Conservation (phyloP, 2,888 invertebrate genomes). For the Tinea semifulvella region DNA sequence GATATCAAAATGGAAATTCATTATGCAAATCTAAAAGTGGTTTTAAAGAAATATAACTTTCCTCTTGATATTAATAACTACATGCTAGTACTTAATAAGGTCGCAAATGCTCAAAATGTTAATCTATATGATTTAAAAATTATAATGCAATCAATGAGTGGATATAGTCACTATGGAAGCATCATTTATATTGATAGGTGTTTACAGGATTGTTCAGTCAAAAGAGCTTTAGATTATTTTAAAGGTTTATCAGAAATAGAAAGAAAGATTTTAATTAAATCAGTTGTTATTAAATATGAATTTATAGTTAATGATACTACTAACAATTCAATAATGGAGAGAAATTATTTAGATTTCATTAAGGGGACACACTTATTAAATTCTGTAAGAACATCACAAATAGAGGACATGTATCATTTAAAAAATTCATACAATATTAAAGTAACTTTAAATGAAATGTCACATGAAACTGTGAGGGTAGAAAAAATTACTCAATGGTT, state of each 20-base stretch:
- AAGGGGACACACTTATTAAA: conserved; percentile 42
- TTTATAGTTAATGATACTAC: conserved; percentile 36
- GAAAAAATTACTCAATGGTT: conserved; percentile 10
- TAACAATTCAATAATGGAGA: conserved; percentile 32
- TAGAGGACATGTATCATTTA: conserved; percentile 48
- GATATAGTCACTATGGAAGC: conserved; percentile 38
- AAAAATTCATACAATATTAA: conserved; percentile 44
- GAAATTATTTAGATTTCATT: conserved; percentile 55
- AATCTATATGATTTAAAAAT: conserved; percentile 45
- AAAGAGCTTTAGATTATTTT: conserved; percentile 44
- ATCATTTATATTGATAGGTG: conserved; percentile 47
- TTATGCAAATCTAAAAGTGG: conserved; percentile 52
- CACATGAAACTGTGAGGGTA: conserved; percentile 26
- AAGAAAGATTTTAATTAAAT: conserved; percentile 38
- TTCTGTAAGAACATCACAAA: conserved; percentile 32
- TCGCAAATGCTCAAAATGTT: conserved; percentile 34
- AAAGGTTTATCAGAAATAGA: conserved; percentile 32
- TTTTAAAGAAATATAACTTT: conserved; percentile 57
- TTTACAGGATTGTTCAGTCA: conserved; percentile 44
- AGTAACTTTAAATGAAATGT: conserved; percentile 37
- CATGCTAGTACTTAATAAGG: conserved; percentile 44
- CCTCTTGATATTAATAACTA: conserved; percentile 48
- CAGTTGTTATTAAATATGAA: conserved; percentile 46
- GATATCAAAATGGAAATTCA: conserved; percentile 53
- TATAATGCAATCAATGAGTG: conserved; percentile 38